Evolutionary conservation across 1,140 invertebrate genomes (phyloP).

Genomic region (Cyclina sinensis): DNA sequence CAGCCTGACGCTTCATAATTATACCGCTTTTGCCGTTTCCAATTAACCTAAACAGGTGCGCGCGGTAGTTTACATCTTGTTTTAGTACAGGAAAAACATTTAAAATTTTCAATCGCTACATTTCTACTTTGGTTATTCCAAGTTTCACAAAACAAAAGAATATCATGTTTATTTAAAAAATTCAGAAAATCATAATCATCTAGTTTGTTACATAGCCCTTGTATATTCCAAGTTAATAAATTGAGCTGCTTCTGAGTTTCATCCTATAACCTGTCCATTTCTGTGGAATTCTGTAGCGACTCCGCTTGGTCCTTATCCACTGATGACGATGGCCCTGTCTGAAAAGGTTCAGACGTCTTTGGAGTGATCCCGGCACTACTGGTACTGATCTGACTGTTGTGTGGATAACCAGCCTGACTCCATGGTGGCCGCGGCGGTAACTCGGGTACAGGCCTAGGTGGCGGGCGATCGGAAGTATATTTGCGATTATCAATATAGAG

Average conservation of each 20-base stretch:
- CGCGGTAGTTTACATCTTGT: too few relatives aligned
- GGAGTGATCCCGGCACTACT: neutral
- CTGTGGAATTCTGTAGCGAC: neutral
- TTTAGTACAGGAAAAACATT: slow-evolving; percentile 46
- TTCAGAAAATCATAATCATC: slow-evolving; percentile 44
- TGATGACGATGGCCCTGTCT: neutral
- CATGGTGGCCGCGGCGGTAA: neutral
- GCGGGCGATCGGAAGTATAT: neutral
- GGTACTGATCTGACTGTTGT: neutral
- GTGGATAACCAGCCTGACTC: neutral
- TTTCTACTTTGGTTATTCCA: slow-evolving; percentile 22
- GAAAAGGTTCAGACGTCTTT: neutral
- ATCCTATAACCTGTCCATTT: slow-evolving; percentile 4
- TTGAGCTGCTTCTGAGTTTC: slow-evolving; percentile 24
- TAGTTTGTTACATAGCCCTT: slow-evolving; percentile 33
- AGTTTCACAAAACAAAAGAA: slow-evolving; percentile 42
- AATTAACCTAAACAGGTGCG: too few relatives aligned
- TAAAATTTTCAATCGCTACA: neutral
- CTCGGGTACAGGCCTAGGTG: neutral
- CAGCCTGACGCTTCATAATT: too few relatives aligned
- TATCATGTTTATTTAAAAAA: slow-evolving; percentile 35
- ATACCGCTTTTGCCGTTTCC: too few relatives aligned
- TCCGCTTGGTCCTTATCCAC: neutral
- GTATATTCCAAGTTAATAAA: slow-evolving; percentile 43
- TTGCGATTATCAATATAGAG: neutral